Evolutionary conservation across 2,113 vertebrate species (phyloP), one percentile per base, ranked within the genome.

Genomic region (Rhinopomastus cyanomelas): DNA sequence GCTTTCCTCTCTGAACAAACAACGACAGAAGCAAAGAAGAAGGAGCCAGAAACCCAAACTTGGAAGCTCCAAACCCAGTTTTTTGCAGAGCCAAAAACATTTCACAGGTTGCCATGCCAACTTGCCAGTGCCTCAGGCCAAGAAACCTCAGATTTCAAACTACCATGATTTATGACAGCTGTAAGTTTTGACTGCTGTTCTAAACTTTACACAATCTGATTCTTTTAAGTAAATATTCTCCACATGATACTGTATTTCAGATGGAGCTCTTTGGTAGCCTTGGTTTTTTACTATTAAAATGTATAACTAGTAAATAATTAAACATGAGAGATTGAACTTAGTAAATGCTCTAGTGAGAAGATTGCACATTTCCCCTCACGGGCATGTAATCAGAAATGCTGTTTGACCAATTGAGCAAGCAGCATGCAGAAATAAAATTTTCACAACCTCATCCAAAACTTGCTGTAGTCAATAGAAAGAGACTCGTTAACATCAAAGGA

Each of bases 361-460:
- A 89, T 82, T 34, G 72, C 56, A 73, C 59, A 22, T 91, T 94
- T 87, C 96, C 74, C 62, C 87, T 88, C 85, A 79, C 53, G 89
- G 85, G 55, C 59, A 44, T 51, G 30, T 55, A 84, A 39, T 76
- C 77, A 89, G 90, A 69, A 95, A 84, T 46, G 23, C 59, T 81
- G 69, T 90, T 89, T 88, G 81, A 71, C 72, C 51, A 67, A 79
- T 92, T 93, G 93, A 96, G 61, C 62, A 87, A n/a, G n/a, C 76
- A 79, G 69, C 53, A 67, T 34, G 27, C 18, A 59, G 82, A 92
- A 93, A 95, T 51, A 85, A 93, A 81, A 78, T 69, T 72, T 60
- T 77, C 80, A 49, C 5, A 5, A 52, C 30, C 72, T 77, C 46
- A 49, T 71, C 25, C 49, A 81, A 93, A 81, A 30, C 37, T 85